Evolutionary conservation across 2,113 vertebrate species (phyloP).

Genomic region (Nibea albiflora): DNA sequence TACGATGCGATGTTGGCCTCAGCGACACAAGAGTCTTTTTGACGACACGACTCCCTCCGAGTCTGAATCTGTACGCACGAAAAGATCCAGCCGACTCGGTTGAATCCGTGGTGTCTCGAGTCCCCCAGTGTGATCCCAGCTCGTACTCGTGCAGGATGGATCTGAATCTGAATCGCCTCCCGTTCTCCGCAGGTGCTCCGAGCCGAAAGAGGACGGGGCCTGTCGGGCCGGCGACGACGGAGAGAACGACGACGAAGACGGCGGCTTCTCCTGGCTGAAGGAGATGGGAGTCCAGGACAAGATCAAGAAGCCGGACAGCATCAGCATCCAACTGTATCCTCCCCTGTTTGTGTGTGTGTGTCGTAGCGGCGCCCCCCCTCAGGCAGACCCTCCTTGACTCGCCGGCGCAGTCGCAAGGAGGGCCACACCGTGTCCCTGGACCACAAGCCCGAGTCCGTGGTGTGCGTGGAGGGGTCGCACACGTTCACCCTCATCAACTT

Average conservation of each 20-base stretch:
- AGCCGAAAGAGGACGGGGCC: slow-evolving; percentile 2
- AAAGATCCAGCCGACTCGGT: no score
- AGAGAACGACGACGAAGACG: slow-evolving; percentile 81
- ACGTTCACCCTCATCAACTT: slow-evolving; percentile 95
- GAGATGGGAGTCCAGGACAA: slow-evolving; percentile 96
- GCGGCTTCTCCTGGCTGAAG: slow-evolving; percentile 91
- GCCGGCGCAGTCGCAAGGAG: slow-evolving; percentile 85
- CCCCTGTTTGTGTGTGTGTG: not conserved
- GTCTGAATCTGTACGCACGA: no score
- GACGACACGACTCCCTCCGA: no score
- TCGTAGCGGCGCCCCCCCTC: not conserved
- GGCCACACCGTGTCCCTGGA: slow-evolving; percentile 88
- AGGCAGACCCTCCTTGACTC: slow-evolving; percentile 79
- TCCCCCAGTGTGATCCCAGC: no score
- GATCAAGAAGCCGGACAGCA: slow-evolving; percentile 90
- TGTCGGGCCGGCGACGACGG: not conserved
- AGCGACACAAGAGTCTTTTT: no score
- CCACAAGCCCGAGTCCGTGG: slow-evolving; percentile 91
- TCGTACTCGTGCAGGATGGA: no score
- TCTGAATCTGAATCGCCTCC: no score
- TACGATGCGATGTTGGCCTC: no score
- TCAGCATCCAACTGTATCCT: slow-evolving; percentile 95
- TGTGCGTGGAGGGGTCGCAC: slow-evolving; percentile 87
- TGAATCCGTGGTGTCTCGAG: no score
- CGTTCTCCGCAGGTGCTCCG: slow-evolving; percentile 40